phyloP scores from a whole-genome alignment of 2,113 vertebrate species.

The Alces alces region DNA sequence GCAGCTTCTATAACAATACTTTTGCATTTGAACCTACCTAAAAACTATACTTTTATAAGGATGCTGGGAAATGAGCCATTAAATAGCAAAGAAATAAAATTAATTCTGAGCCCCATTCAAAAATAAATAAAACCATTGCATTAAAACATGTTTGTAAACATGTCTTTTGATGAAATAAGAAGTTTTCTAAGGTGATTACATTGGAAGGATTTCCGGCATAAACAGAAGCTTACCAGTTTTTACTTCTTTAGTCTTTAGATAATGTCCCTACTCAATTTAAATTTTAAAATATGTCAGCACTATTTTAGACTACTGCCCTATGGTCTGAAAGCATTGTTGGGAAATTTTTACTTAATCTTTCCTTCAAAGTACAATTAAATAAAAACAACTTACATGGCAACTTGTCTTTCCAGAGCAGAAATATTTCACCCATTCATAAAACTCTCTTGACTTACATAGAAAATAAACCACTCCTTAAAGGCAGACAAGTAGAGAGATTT shows the following conservation, averaged over 20 bases:
- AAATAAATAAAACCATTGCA: not conserved
- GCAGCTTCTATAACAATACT: not conserved
- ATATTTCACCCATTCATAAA: not conserved
- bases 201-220: not conserved
- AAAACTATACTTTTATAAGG: not conserved
- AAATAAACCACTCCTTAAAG: not conserved
- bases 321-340: not conserved
- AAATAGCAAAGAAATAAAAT: conserved; percentile 47
- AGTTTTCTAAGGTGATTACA: not conserved
- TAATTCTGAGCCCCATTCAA: not conserved
- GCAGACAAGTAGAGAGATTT: not conserved
- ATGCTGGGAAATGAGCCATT: conserved; percentile 30
- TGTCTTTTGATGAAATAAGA: not conserved
- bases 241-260: not conserved
- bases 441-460: not conserved
- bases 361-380: not conserved
- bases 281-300: not conserved
- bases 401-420: not conserved
- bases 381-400: not conserved
- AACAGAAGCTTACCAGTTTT: not conserved
- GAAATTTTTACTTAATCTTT: not conserved
- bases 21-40: not conserved
- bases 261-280: not conserved
- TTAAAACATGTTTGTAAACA: not conserved
- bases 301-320: not conserved